A percentile compares a stretch with the other conserved stretches of the same genome.
These are phyloP conservation scores for Bombus impatiens DNA, from an alignment of 1,140 invertebrate species.

Conservation along the genomic window DNA sequence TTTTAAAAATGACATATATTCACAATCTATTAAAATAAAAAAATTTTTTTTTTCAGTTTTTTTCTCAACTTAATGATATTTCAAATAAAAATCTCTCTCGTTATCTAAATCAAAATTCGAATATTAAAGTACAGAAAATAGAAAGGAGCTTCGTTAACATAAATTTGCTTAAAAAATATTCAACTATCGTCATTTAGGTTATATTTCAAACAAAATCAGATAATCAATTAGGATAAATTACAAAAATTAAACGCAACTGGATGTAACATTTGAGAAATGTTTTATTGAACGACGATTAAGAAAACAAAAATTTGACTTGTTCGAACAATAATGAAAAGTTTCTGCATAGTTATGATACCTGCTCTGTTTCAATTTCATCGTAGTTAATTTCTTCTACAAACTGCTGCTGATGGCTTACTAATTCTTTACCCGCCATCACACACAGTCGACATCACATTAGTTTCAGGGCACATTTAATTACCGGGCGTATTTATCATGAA, in stretches of 20 bases:
- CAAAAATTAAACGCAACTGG: neutral
- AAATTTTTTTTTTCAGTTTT: neutral
- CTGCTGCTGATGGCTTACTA: conserved; percentile 79
- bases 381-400: conserved; percentile 85
- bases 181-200: conserved; percentile 23
- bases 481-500: conserved; percentile 13
- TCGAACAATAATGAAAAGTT: neutral
- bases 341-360: conserved; percentile 75
- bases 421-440: conserved; percentile 81
- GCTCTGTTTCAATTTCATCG: conserved; percentile 83
- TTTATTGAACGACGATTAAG: neutral
- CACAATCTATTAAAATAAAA: neutral
- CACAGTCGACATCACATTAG: conserved; percentile 71
- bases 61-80: neutral
- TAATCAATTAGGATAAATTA: neutral
- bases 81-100: neutral
- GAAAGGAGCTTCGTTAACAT: neutral
- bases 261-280: neutral
- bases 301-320: neutral
- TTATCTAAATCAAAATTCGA: neutral
- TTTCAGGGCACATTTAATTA: conserved; percentile 69
- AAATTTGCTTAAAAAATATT: neutral
- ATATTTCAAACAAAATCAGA: conserved; percentile 13
- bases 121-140: neutral
- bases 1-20: neutral